Percentiles rank a stretch among this genome's conserved stretches.
Evolutionary conservation across 2,113 vertebrate species (phyloP).

Genomic region (Psammodynastes pulverulentus): DNA sequence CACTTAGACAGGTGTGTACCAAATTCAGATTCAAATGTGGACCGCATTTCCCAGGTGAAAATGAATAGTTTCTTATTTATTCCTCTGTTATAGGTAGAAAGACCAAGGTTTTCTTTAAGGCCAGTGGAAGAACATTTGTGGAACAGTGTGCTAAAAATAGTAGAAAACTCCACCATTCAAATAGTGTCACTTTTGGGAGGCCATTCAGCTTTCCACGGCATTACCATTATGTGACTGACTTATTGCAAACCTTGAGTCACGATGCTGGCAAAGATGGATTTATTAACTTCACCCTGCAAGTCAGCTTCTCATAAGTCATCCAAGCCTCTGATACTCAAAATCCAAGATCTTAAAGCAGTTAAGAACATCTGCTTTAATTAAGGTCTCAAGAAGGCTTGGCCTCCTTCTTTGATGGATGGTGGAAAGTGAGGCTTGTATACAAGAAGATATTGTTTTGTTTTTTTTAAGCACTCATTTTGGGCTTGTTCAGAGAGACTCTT

Average conservation of each 20-base stretch:
- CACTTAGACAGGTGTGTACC: not conserved
- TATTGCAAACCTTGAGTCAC: constrained; percentile 40
- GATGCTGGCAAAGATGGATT: constrained; percentile 36
- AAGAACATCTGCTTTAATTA: constrained; percentile 44
- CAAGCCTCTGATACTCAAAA: constrained; percentile 35
- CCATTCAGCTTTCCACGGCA: constrained; percentile 48
- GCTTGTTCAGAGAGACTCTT: not conserved
- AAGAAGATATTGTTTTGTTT: accelerated
- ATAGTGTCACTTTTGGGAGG: constrained; percentile 50
- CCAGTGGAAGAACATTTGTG: not conserved
- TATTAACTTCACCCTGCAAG: constrained; percentile 34
- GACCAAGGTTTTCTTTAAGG: not conserved
- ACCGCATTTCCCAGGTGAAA: not conserved
- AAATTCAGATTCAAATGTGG: not conserved
- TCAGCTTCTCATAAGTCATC: constrained; percentile 52
- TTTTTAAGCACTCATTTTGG: not conserved
- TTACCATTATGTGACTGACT: constrained; percentile 54
- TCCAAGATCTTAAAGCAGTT: constrained; percentile 33
- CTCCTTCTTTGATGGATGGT: not conserved
- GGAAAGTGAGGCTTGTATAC: no score
- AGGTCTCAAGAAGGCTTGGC: constrained; percentile 11
- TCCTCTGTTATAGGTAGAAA: not conserved
- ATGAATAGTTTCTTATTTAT: not conserved
- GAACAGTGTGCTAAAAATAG: not conserved
- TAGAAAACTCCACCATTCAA: constrained; percentile 36